Conservation (phyloP, 1,140 invertebrate species). For the Conus betulinus region DNA sequence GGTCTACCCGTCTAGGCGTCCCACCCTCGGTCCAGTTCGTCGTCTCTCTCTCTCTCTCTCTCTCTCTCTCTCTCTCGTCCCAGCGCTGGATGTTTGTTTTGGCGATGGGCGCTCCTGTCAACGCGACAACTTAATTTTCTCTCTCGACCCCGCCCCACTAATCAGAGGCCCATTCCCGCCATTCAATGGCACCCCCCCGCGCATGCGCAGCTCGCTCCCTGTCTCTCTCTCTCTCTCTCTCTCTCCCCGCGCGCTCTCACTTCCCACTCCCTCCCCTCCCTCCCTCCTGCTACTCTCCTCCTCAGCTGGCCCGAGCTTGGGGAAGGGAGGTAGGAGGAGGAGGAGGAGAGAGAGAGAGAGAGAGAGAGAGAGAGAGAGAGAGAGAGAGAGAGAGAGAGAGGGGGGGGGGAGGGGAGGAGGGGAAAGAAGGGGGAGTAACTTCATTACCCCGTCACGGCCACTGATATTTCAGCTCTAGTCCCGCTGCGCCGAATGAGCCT, state of each 20-base stretch:
- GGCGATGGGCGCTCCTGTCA: conserved; percentile 40
- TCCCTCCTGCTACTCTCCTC: too few relatives aligned
- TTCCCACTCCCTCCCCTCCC: too few relatives aligned
- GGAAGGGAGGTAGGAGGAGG: neutral
- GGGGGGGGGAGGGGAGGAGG: neutral
- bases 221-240: neutral
- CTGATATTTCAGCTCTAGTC: conserved; percentile 43
- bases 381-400: neutral
- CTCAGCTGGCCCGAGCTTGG: conserved; percentile 32
- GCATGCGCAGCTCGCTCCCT: conserved; percentile 36
- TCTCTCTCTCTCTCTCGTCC: too few relatives aligned
- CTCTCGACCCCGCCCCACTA: conserved; percentile 41
- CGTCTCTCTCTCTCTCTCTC: too few relatives aligned
- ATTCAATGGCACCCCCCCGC: conserved; percentile 36
- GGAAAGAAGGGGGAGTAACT: conserved; percentile 37
- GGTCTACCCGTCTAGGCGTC: neutral
- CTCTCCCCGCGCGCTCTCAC: neutral
- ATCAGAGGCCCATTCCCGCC: conserved; percentile 34
- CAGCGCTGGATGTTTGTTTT: conserved; percentile 41
- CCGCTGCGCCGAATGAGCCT: conserved; percentile 44
- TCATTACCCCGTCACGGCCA: conserved; percentile 40
- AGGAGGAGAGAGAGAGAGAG: neutral
- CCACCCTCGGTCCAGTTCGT: too few relatives aligned
- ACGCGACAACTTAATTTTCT: conserved; percentile 44
- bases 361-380: neutral